Percentiles rank a stretch among this genome's conserved stretches.
phyloP scores from a whole-genome alignment of 2,888 invertebrate species.

The Corbicula japonica region DNA sequence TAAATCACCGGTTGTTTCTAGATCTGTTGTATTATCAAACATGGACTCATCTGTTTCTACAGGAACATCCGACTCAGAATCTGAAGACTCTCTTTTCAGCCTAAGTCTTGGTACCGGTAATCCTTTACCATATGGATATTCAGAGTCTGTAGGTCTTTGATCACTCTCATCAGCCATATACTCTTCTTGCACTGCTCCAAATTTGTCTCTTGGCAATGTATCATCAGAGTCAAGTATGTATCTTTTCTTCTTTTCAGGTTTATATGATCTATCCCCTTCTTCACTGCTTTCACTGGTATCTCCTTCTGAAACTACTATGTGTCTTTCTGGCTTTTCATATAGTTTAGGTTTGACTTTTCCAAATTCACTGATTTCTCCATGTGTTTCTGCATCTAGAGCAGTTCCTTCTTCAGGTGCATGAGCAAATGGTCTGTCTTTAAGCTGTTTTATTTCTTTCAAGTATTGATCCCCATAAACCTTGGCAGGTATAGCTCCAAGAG shows the following conservation, averaged over 20 bases:
- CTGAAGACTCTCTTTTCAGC: conserved; percentile 56
- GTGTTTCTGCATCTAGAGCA: conserved; percentile 17
- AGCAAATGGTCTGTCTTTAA: conserved; percentile 39
- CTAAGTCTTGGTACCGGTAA: conserved; percentile 52
- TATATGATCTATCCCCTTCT: conserved; percentile 48
- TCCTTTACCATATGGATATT: conserved; percentile 56
- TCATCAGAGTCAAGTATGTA: conserved; percentile 31
- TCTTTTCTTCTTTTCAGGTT: conserved; percentile 30
- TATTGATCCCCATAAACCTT: conserved; percentile 62
- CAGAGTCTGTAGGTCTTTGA: conserved; percentile 31
- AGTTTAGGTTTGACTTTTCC: conserved; percentile 21
- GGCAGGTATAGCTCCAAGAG: conserved; percentile 58
- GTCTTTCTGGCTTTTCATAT: conserved; percentile 44
- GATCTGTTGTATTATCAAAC: conserved; percentile 62
- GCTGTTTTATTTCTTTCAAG: conserved; percentile 54
- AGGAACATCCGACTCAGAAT: conserved; percentile 62
- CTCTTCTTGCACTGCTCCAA: conserved; percentile 87
- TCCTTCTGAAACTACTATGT: conserved; percentile 36
- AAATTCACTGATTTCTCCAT: conserved; percentile 28
- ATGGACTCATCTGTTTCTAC: conserved; percentile 56
- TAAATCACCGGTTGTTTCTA: conserved; percentile 53
- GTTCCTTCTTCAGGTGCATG: conserved; percentile 30
- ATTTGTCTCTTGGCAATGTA: conserved; percentile 21
- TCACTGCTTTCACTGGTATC: conserved; percentile 40
- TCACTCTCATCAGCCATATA: conserved; percentile 37